phyloP scores from a whole-genome alignment of 2,113 vertebrate species.

The Vulpes lagopus region DNA sequence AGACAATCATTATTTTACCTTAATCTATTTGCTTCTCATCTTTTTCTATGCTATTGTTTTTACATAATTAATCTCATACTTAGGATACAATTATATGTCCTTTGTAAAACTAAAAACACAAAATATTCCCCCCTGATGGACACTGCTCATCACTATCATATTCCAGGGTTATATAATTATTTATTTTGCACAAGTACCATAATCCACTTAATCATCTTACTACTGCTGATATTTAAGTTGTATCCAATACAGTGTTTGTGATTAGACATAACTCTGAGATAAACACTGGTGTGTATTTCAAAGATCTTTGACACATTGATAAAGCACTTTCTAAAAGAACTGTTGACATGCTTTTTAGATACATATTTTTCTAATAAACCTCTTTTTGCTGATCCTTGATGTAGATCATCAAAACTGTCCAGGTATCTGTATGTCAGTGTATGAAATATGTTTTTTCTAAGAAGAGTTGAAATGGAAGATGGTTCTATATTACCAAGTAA shows the following conservation, averaged over 20 bases:
- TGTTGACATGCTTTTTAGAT: not conserved
- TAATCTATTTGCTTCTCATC: not conserved
- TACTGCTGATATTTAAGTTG: conserved; percentile 33
- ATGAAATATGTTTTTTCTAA: conserved; percentile 46
- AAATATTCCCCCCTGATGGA: not conserved
- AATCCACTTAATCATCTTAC: not conserved
- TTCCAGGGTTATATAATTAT: conserved; percentile 1
- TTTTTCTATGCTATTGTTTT: conserved; percentile 35
- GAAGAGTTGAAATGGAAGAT: not conserved
- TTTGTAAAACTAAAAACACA: conserved; percentile 38
- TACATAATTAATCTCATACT: conserved; percentile 16
- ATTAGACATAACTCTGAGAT: conserved; percentile 43
- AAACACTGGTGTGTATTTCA: not conserved
- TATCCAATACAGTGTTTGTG: not conserved
- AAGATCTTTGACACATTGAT: conserved; percentile 1
- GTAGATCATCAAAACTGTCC: not conserved
- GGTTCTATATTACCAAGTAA: not conserved
- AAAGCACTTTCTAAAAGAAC: conserved; percentile 37
- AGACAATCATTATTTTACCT: not conserved
- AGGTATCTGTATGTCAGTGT: not conserved
- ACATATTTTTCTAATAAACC: not conserved
- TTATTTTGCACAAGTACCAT: conserved; percentile 29
- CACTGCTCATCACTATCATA: not conserved
- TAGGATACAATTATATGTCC: not conserved
- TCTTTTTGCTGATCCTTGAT: not conserved